phyloP scores from a whole-genome alignment of 92 coral and sea anemone genomes.

The Desmophyllum pertusum region DNA sequence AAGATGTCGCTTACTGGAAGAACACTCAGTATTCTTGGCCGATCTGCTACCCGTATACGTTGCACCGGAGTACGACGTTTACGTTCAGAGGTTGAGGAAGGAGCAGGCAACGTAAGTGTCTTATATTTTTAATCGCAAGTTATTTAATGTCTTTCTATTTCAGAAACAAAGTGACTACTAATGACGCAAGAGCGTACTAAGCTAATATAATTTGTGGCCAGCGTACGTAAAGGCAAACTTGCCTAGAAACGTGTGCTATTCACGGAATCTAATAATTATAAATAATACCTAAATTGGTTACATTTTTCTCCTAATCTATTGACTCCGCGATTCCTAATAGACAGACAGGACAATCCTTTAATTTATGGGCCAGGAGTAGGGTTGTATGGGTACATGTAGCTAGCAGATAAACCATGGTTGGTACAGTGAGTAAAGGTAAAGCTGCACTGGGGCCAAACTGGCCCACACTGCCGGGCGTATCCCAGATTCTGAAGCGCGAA shows the following conservation, averaged over 20 bases:
- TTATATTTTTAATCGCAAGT: background rate
- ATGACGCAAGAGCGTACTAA: too few species aligned
- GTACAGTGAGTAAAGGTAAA: too few species aligned
- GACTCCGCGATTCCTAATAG: background rate
- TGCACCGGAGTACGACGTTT: constrained; percentile 71
- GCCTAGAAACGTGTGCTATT: background rate
- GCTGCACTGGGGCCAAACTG: too few species aligned
- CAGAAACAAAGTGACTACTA: background rate
- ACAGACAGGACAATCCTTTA: background rate
- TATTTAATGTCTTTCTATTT: background rate
- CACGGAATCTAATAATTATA: background rate
- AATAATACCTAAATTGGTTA: background rate
- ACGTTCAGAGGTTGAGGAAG: constrained; percentile 83
- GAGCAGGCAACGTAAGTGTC: constrained; percentile 86
- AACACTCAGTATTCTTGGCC: constrained; percentile 83
- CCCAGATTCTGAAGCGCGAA: too few species aligned
- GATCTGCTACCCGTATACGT: constrained; percentile 93
- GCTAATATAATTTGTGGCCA: background rate
- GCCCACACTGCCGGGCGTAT: too few species aligned
- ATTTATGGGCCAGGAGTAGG: too few species aligned
- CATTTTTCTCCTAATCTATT: background rate
- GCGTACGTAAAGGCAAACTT: background rate
- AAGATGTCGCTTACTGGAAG: constrained; percentile 94
- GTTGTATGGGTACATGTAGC: background rate
- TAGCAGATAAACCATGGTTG: too few species aligned